These are phyloP conservation scores for Mystacides longicornis DNA, from an alignment of 2,888 invertebrate species.

Conservation along the genomic window DNA sequence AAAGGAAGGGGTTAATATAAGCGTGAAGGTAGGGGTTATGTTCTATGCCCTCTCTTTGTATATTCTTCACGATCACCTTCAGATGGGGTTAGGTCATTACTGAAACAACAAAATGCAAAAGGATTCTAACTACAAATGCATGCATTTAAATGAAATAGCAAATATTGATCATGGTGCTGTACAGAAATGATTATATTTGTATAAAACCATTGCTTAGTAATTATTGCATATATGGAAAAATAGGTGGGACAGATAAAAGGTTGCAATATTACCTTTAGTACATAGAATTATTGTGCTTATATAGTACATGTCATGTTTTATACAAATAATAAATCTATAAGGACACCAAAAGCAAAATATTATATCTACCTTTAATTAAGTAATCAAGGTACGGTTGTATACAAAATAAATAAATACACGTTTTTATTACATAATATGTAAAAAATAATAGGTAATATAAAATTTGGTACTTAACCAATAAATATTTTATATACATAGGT, in stretches of 20 bases:
- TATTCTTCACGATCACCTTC: conserved; percentile 10
- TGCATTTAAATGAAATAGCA: conserved; percentile 10
- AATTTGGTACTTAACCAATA: not conserved
- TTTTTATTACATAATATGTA: not conserved
- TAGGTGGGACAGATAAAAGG: too few relatives aligned
- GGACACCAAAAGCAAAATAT: not conserved
- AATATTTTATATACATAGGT: conserved; percentile 10
- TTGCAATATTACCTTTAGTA: too few relatives aligned
- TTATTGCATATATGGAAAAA: not conserved
- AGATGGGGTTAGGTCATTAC: conserved; percentile 11
- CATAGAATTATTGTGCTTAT: not conserved
- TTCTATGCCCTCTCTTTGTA: conserved; percentile 19
- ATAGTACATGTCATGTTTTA: not conserved
- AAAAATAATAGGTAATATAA: conserved; percentile 6
- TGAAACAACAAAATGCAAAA: conserved; percentile 22
- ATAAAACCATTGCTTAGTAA: not conserved
- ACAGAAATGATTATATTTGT: not conserved
- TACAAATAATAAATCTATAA: not conserved
- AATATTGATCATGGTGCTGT: conserved; percentile 2
- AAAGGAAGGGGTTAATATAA: too few relatives aligned
- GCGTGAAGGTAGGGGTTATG: too few relatives aligned
- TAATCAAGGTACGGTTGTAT: too few relatives aligned
- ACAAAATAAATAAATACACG: too few relatives aligned
- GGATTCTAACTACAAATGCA: conserved; percentile 14
- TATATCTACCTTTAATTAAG: too few relatives aligned